phyloP scores from a whole-genome alignment of 2,888 invertebrate species.

The Amphipoea oculea region DNA sequence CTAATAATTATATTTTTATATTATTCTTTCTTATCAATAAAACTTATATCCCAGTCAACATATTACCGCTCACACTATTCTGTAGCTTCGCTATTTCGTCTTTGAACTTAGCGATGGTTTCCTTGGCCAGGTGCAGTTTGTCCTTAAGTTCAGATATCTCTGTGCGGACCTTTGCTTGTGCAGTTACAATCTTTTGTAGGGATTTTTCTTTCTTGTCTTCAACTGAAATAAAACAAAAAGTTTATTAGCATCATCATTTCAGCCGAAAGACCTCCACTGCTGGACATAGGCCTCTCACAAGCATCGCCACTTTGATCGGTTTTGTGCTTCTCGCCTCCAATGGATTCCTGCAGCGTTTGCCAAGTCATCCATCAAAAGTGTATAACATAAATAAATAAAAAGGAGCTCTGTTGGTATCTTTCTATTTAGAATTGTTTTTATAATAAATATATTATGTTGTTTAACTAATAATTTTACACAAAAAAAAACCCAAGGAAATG shows the following conservation, averaged over 20 bases:
- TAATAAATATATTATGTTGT: background rate
- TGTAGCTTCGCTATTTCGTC: conserved; percentile 92
- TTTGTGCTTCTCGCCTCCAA: background rate
- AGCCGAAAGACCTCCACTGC: background rate
- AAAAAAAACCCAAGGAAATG: no score
- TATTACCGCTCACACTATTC: conserved; percentile 70
- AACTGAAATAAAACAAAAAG: conserved; percentile 91
- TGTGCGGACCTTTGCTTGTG: conserved; percentile 94
- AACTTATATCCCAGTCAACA: conserved; percentile 64
- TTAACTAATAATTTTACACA: background rate
- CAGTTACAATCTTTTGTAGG: conserved; percentile 93
- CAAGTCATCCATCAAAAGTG: no score
- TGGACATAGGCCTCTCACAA: background rate
- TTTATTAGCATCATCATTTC: background rate
- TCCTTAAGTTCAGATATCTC: conserved; percentile 97
- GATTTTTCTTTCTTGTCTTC: conserved; percentile 96
- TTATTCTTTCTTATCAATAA: conserved; percentile 24
- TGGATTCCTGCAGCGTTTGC: no score
- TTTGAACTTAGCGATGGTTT: conserved; percentile 95
- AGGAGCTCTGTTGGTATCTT: no score
- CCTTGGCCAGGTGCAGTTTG: conserved; percentile 95
- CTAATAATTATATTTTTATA: background rate
- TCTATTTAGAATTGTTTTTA: no score
- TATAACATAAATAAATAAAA: background rate
- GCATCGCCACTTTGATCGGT: background rate